phyloP scores from a whole-genome alignment of 2,888 invertebrate genomes.

The Scaptomyza parva region DNA sequence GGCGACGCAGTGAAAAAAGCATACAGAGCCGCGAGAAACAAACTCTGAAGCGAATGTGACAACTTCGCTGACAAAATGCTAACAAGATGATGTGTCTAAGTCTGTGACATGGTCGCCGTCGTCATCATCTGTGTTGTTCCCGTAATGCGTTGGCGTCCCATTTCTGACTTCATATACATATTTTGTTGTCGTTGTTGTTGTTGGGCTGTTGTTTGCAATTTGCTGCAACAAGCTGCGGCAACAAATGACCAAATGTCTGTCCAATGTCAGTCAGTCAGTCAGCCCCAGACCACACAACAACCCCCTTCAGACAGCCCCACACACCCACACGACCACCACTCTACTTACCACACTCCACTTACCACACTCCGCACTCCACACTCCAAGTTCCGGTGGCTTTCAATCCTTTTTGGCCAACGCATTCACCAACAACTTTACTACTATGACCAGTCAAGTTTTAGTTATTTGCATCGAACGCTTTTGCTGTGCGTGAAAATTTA shows the following conservation, averaged over 20 bases:
- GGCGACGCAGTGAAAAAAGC: neutral
- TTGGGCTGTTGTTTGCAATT: constrained; percentile 50
- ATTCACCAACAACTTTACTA: constrained; percentile 5
- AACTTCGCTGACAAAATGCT: constrained; percentile 80
- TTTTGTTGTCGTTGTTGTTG: constrained; percentile 23
- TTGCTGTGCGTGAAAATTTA: constrained; percentile 49
- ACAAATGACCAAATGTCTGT: constrained; percentile 78
- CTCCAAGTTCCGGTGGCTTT: constrained; percentile 14
- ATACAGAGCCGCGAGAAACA: constrained; percentile 29
- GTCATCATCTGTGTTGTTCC: neutral
- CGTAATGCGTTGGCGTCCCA: constrained; percentile 37
- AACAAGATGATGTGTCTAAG: constrained; percentile 70
- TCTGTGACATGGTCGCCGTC: constrained; percentile 34
- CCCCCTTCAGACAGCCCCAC: constrained; percentile 19
- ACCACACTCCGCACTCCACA: no score
- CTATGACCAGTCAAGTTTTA: constrained; percentile 12
- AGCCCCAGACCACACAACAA: constrained; percentile 49
- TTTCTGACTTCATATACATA: neutral
- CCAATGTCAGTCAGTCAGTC: constrained; percentile 62
- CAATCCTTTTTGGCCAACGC: constrained; percentile 37
- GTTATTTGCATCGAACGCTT: constrained; percentile 56
- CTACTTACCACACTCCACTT: no score
- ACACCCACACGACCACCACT: constrained; percentile 51
- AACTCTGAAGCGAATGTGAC: constrained; percentile 69
- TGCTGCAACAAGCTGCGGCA: constrained; percentile 71